Percentiles rank a stretch among this genome's conserved stretches.
Evolutionary conservation across 1,140 invertebrate genomes (phyloP).

Genomic region (Achroia grisella): DNA sequence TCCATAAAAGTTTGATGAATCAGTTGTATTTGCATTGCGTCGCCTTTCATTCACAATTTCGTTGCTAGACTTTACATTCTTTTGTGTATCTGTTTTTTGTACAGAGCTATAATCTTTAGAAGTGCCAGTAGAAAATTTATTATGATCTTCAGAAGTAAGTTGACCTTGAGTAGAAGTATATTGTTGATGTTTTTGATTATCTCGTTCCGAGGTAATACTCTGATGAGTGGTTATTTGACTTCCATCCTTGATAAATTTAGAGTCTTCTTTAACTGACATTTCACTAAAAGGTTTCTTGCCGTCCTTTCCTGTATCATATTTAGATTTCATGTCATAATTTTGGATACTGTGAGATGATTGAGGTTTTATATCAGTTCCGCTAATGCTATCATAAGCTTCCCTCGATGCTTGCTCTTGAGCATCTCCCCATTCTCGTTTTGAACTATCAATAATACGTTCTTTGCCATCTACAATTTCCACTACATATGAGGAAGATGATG

Average conservation of each 20-base stretch:
- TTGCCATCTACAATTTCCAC: slow-evolving; percentile 77
- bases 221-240: slow-evolving; percentile 48
- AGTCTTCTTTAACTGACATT: slow-evolving; percentile 52
- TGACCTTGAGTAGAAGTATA: slow-evolving; percentile 34
- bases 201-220: slow-evolving; percentile 47
- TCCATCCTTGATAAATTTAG: slow-evolving; percentile 56
- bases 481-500: slow-evolving; percentile 73
- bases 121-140: slow-evolving; percentile 6
- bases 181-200: slow-evolving; percentile 43
- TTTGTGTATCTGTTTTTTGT: slow-evolving; percentile 5
- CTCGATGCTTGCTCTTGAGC: slow-evolving; percentile 62
- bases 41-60: slow-evolving; percentile 18
- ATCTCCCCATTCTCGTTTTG: slow-evolving; percentile 73
- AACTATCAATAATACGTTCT: slow-evolving; percentile 74
- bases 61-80: slow-evolving; percentile 22
- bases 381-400: slow-evolving; percentile 67
- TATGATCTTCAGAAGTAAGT: slow-evolving; percentile 12
- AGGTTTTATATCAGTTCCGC: slow-evolving; percentile 71
- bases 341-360: slow-evolving; percentile 68
- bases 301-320: slow-evolving; percentile 72
- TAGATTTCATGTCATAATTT: slow-evolving; percentile 69
- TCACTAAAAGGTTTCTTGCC: slow-evolving; percentile 54
- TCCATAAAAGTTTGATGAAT: slow-evolving; percentile 64
- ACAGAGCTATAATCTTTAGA: slow-evolving; percentile 7
- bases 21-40: slow-evolving; percentile 45